Base-by-base conservation (phyloP, 30 jellyfish, hydroid and myxozoan species). In the Aurelia coerulea region DNA sequence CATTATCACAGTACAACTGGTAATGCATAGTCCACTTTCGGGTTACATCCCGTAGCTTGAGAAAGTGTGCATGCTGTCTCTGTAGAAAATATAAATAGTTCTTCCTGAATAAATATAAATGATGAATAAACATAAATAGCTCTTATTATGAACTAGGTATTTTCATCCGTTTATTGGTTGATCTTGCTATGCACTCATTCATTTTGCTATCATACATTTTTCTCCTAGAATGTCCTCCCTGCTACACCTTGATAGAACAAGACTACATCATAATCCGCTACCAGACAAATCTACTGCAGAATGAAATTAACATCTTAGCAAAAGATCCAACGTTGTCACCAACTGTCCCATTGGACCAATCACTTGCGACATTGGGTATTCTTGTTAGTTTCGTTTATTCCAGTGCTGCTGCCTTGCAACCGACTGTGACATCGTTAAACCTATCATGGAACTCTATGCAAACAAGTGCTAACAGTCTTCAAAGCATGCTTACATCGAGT, bases 221-320 rank as follows among this genome's bases (percentile, higher is more conserved):
- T 46, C 15, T 46, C 56, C 49, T 68, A 94, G 99, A 89, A 64
- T 95, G 99, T 67, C 99, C 99, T 16, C 95, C 96, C 5, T 95
- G 99, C 86, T 95, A 95, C 85, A 90, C 90, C 32, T 68, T 89
- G 23, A 85, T 95, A 0, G 99, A 95, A 63, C 77, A 89, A 52
- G 97, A 89, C 41, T 90, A 84, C 73, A 75, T 95, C 15, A 32
- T 60, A 17, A 65, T 84, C n/a, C 97, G 93, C 13, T 79, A 85
- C 19, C 86, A 84, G 37, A 85, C 74, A 65, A 54, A 70, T 10
- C 29, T 74, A 23, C 90, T 85, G 7, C 97, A 90, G 58, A 16
- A 34, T 2, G 96, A 95, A 46, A 68, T 95, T 19, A 9, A 49
- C 53, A 62, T 46, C 31, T 32, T 95, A 42, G 65, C 73, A 62